Evolutionary conservation across 2,113 vertebrate species (phyloP), one percentile per base, ranked within the genome.

Genomic region (Limanda limanda): DNA sequence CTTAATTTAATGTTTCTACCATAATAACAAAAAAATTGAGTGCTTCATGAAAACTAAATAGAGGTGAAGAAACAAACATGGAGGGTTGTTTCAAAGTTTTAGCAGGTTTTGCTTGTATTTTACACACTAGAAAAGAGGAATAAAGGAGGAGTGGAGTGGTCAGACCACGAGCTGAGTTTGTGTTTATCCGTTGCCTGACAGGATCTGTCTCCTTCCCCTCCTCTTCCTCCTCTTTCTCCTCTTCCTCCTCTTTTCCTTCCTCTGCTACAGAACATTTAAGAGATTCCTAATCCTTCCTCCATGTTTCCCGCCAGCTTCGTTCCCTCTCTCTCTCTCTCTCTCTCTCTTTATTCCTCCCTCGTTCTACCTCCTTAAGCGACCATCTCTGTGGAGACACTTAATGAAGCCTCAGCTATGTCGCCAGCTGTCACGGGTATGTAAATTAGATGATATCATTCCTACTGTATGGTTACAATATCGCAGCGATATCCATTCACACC

Each of bases 201-300:
- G 70, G 54, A 75, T 40, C 60, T 2, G 10, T 70, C 59, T 58
- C 63, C 25, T 54, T 64, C 54, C 62, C 47, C 48, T 59, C 73
- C 42, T 35, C 65, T 7, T 75, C 74, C 61, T 63, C 54, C 56
- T 68, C 1, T 23, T 57, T n/a, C 48, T 59, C 73, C 42, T 35
- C 65, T 7, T 76, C 70, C 61, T 63, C 54, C 57, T 68, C 1
- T 23, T 57, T 48, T 47, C 63, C 71, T 74, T 60, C 76, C 37
- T 71, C 77, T 23, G 45, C 51, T 35, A 63, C 60, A 12, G 25
- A 75, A 74, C 81, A 67, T 84, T 75, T 63, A 82, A 68, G 65
- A 47, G 56, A n/a, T 47, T 55, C 51, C 21, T 77, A 69, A 73
- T 76, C 68, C 68, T 65, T 73, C 68, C 72, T 78, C 37, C 72